A percentile compares a stretch with the other conserved stretches of the same genome.
These are phyloP conservation scores for Dolichoris vasculosae DNA, from an alignment of 1,140 invertebrate genomes.

Conservation along the genomic window DNA sequence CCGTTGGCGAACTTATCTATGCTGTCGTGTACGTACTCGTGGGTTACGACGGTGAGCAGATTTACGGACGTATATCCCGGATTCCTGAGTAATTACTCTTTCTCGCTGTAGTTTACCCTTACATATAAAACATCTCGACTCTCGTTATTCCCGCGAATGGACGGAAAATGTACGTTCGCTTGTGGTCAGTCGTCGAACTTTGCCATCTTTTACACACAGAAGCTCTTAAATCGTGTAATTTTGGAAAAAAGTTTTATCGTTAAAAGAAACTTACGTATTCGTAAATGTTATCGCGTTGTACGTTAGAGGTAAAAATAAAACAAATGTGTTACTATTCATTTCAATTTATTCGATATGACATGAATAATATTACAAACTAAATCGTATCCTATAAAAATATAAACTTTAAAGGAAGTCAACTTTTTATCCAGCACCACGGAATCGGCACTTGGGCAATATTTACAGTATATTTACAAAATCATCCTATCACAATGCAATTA, in stretches of 20 bases:
- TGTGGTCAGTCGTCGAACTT: too few relatives aligned
- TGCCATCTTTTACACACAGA: too few relatives aligned
- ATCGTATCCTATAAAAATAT: background rate
- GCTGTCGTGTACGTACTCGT: too few relatives aligned
- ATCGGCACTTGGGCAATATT: background rate
- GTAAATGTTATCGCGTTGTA: too few relatives aligned
- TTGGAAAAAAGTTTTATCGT: too few relatives aligned
- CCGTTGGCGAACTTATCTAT: background rate
- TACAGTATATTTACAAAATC: slow-evolving; percentile 1
- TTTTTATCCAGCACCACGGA: background rate
- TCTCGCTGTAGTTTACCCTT: background rate
- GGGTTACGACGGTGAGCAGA: too few relatives aligned
- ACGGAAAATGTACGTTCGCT: too few relatives aligned
- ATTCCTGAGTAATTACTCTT: background rate
- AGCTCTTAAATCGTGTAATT: too few relatives aligned
- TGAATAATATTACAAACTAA: background rate
- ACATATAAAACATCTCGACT: too few relatives aligned
- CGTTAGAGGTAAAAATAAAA: background rate
- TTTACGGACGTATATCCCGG: background rate
- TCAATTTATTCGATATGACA: background rate
- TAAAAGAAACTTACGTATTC: too few relatives aligned
- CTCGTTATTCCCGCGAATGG: too few relatives aligned
- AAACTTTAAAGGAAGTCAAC: background rate
- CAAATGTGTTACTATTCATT: background rate
- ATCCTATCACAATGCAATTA: slow-evolving; percentile 14